A percentile compares a stretch with the other conserved stretches of the same genome.
Conservation (phyloP, 2,797 vertebrate genomes). For the Taenioides sp. region DNA sequence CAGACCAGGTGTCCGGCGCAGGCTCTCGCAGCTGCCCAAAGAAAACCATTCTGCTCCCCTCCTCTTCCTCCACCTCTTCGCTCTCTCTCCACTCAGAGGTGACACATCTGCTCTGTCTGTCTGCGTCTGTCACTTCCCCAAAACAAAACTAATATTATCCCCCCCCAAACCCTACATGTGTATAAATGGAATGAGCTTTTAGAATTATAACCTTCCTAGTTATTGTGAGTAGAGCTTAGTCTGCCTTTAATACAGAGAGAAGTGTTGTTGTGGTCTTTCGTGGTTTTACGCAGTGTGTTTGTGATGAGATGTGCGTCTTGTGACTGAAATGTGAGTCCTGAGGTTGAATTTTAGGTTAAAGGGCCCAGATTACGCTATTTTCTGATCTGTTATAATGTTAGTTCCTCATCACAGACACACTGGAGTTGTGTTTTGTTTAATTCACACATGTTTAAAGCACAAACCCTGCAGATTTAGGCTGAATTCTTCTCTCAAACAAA, state of each 20-base stretch:
- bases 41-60: constrained; percentile 94
- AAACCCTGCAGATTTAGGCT: too few relatives aligned
- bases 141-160: constrained; percentile 1
- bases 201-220: background rate
- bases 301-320: background rate
- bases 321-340: constrained; percentile 28
- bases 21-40: constrained; percentile 93
- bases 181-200: background rate
- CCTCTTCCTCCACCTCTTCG: constrained; percentile 78
- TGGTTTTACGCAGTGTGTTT: background rate
- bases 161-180: background rate
- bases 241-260: background rate
- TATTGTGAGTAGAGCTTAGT: background rate
- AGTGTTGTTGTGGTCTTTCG: background rate
- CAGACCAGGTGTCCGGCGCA: constrained; percentile 61
- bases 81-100: constrained; percentile 80
- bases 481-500: too few relatives aligned
- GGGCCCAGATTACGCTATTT: too few relatives aligned
- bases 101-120: constrained; percentile 53
- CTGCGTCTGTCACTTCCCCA: constrained; percentile 25
- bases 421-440: too few relatives aligned
- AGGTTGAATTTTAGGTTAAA: background rate
- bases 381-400: too few relatives aligned
- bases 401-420: too few relatives aligned
- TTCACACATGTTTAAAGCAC: too few relatives aligned